Percentiles rank a stretch among this genome's conserved stretches.
Conservation (phyloP, 2,797 vertebrate genomes). For the Neosalanx taihuensis region DNA sequence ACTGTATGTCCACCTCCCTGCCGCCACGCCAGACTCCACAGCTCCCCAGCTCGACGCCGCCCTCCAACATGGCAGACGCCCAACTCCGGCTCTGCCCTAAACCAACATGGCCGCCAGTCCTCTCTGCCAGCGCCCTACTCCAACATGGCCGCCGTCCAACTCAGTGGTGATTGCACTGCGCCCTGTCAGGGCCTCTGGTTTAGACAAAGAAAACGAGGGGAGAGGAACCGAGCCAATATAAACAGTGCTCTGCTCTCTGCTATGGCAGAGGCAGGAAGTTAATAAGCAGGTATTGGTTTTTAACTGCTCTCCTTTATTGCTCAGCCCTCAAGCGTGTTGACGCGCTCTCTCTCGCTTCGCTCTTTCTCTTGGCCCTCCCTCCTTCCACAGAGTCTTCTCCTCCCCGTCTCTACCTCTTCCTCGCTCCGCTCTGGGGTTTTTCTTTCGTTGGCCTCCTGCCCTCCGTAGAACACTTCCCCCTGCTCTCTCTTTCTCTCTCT, state of each 20-base stretch:
- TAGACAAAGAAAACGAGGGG: neutral
- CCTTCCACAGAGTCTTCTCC: neutral
- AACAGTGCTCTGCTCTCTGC: slow-evolving; percentile 66
- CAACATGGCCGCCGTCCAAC: slow-evolving; percentile 52
- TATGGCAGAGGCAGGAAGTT: slow-evolving; percentile 63
- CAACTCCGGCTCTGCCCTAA: slow-evolving; percentile 36
- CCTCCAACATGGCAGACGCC: slow-evolving; percentile 38
- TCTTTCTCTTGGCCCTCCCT: slow-evolving; percentile 46
- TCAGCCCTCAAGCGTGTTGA: slow-evolving; percentile 58
- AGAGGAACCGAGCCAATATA: slow-evolving; percentile 57
- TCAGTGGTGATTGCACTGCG: slow-evolving; percentile 53
- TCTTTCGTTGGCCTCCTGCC: neutral
- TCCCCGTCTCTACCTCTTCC: slow-evolving; percentile 45
- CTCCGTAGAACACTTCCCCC: neutral
- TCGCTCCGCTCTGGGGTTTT: neutral
- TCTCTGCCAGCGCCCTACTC: slow-evolving; percentile 47
- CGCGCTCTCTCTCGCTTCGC: slow-evolving; percentile 51
- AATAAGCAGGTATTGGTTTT: slow-evolving; percentile 74
- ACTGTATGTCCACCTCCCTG: neutral
- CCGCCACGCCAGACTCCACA: neutral
- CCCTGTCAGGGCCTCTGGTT: slow-evolving; percentile 43
- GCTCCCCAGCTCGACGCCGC: slow-evolving; percentile 23
- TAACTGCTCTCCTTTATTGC: slow-evolving; percentile 68
- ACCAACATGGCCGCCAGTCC: slow-evolving; percentile 52
- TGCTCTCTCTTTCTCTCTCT: neutral